Evolutionary conservation across 2,888 invertebrate species (phyloP).

Genomic region (Perizoma affinitatum): DNA sequence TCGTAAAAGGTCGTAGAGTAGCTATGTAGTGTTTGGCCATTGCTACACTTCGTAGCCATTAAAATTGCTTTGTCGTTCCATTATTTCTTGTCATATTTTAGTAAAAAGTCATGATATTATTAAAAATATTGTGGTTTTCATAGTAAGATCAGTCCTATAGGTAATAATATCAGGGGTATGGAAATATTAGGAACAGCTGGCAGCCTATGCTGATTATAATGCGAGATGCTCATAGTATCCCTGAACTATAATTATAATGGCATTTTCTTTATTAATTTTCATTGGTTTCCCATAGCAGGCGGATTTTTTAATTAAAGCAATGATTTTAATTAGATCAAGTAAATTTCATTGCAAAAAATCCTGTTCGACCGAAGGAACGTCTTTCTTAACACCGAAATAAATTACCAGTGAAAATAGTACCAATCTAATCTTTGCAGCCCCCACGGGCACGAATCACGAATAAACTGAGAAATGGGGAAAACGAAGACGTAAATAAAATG

Average conservation of each 20-base stretch:
- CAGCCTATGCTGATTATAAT: no score
- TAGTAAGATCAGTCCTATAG: no score
- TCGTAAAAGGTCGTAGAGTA: no score
- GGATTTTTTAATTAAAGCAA: constrained; percentile 46
- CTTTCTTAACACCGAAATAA: constrained; percentile 42
- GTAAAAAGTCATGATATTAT: no score
- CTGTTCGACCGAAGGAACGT: constrained; percentile 35
- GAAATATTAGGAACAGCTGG: no score
- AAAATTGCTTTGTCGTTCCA: no score
- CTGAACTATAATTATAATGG: background rate
- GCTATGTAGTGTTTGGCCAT: no score
- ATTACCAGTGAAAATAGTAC: constrained; percentile 42
- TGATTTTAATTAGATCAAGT: constrained; percentile 49
- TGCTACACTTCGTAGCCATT: no score
- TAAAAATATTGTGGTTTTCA: no score
- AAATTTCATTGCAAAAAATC: constrained; percentile 37
- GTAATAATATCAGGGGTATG: no score
- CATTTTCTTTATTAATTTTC: constrained; percentile 5
- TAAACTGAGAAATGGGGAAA: constrained; percentile 35
- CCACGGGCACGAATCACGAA: constrained; percentile 30
- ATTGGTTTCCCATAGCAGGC: constrained; percentile 9
- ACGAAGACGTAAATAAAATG: constrained; percentile 21
- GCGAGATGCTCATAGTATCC: no score
- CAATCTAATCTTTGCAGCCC: constrained; percentile 36
- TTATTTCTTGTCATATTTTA: no score